Evolutionary conservation across 2,888 invertebrate genomes (phyloP), one percentile per base, ranked within the genome.

Genomic region (Drosophila anomalata): DNA sequence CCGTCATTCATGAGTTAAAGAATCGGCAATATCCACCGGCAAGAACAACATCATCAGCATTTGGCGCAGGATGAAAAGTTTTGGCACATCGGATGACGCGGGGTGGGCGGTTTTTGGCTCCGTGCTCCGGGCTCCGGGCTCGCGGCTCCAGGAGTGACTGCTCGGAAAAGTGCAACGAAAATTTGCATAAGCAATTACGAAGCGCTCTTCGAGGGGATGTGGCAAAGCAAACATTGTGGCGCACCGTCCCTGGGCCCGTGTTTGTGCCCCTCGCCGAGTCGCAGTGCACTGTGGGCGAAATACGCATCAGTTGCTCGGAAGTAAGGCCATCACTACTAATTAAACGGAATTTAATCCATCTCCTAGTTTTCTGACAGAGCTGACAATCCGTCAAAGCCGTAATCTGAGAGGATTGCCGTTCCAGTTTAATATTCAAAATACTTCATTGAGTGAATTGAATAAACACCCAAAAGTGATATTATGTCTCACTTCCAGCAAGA

Each of bases 121-220:
- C 1, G 36, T 20, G 9, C 11, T 11, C 7, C 1, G 36, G 31
- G 11, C 20, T 9, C 0, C 31, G 3, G 11, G 12, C 33, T 44
- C 12, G 12, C 12, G 11, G 26, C 12, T 17, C 29, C 36, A 5
- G 17, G 17, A 42, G 41, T 36, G 26, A 46, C 47, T 41, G 52
- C 26, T 56, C 33, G 57, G 46, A 68, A 57, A 68, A 51, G 57
- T 67, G 67, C 86, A 76, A 75, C 63, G 54, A 84, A 84, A 87
- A 61, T 83, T 83, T 87, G 87, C 87, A 83, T 87, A 83, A 83
- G 87, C 87, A 83, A 83, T 83, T 83, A 87, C 87, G 73, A 75
- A 76, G 66, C 77, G 50, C 47, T 73, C 71, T 73, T 68, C 66
- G 67, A 62, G 41, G 52, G 58, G 48, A 39, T 29, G 36, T 26